Base-by-base conservation (phyloP, 2,113 vertebrate genomes). In the Cairina moschata region DNA sequence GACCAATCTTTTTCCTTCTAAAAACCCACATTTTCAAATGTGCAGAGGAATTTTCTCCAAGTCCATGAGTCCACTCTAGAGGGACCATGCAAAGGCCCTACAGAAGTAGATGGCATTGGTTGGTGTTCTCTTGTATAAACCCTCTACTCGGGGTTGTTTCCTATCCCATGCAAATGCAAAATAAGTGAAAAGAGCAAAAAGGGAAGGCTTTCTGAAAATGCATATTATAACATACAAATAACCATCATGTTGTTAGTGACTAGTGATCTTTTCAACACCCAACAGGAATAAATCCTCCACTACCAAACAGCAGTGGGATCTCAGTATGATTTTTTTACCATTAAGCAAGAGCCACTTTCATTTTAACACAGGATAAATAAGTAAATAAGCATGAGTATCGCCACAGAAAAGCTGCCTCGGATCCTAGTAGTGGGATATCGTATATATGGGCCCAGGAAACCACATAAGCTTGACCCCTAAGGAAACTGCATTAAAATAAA, bases 401-500 rank as follows among this genome's bases (percentile, higher is more conserved):
- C 52, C 3, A 20, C 17, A 34, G 60, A 50, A 95, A 77, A 96
- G 50, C 90, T 86, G 46, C 59, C 36, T 71, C 22, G 55, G 65
- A 76, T 83, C 82, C 82, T 71, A 42, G 67, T 74, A 42, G 67
- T 91, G 91, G 83, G 62, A 72, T 87, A 88, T 92, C 60, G 50
- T 40, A 26, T 87, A 29, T 20, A 26, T 46, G 28, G 18, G 44
- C 9, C 83, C 96, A 80, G 90, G 93, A 97, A 52, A 44, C 36
- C 25, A 8, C 4, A 0, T 71, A 66, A 38, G 13, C 82, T 88
- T 59, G 13, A 67, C 66, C 87, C 10, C 1, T 0, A 40, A 36
- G 34, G 84, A 94, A 96, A 96, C 75, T 85, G 34, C 72, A 75
- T 67, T 52, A 67, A n/a, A n/a, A n/a, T n/a, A n/a, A n/a, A n/a